Conservation (phyloP, 1,140 invertebrate genomes). For the Calliopsis andreniformis region DNA sequence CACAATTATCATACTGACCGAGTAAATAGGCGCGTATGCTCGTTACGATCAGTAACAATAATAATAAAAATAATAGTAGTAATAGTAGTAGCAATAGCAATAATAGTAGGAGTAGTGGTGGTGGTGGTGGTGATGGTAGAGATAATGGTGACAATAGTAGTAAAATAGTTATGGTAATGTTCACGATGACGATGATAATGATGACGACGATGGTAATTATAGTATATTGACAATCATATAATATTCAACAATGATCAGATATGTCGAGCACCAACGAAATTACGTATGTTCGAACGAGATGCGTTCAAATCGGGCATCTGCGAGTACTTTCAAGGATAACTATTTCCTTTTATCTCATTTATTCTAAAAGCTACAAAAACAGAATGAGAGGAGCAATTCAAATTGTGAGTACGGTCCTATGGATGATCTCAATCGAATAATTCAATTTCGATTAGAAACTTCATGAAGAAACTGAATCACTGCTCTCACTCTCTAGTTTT, state of each 20-base stretch:
- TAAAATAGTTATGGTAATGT: constrained; percentile 15
- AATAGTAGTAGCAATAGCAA: background rate
- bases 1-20: constrained; percentile 76
- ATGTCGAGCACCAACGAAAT: constrained; percentile 78
- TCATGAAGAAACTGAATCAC: too few relatives aligned
- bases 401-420: too few relatives aligned
- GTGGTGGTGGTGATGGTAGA: too few relatives aligned
- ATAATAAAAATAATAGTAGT: constrained; percentile 37
- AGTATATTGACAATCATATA: constrained; percentile 46
- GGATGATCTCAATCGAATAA: too few relatives aligned
- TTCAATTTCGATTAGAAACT: too few relatives aligned
- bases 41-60: constrained; percentile 75
- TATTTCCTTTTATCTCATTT: background rate
- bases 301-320: constrained; percentile 48
- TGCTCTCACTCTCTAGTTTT: too few relatives aligned
- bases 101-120: background rate
- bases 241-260: constrained; percentile 74
- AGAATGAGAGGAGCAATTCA: too few relatives aligned
- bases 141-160: background rate
- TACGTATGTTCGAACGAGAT: constrained; percentile 69
- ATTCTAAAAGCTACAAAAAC: too few relatives aligned
- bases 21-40: constrained; percentile 73
- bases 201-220: constrained; percentile 31
- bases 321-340: background rate
- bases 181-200: constrained; percentile 7